phyloP scores from a whole-genome alignment of 2,888 invertebrate species.

The Microplitis manilae region DNA sequence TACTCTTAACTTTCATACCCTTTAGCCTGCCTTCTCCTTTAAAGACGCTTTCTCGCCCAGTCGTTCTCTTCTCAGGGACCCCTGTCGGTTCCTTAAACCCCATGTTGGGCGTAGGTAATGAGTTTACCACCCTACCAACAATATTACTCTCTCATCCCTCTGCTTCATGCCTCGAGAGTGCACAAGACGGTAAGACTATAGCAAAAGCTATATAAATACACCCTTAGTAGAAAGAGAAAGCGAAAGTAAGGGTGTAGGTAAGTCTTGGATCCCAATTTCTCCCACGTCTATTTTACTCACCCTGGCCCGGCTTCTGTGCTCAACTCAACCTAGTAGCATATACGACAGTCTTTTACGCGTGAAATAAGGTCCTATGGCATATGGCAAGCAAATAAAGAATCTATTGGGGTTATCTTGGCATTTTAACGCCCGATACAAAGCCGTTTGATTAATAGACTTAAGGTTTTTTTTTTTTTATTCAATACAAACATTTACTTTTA shows the following conservation, averaged over 20 bases:
- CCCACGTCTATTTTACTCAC: no score
- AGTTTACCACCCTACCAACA: conserved; percentile 33
- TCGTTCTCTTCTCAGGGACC: background rate
- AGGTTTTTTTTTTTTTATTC: background rate
- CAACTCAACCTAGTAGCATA: background rate
- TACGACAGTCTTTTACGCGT: no score
- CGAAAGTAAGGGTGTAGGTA: background rate
- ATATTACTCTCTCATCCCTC: conserved; percentile 1
- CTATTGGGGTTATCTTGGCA: conserved; percentile 32
- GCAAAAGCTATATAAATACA: background rate
- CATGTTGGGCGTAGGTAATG: conserved; percentile 25
- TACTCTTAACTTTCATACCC: no score
- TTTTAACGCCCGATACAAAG: conserved; percentile 20
- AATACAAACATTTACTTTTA: no score
- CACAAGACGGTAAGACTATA: no score
- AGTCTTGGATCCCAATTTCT: background rate
- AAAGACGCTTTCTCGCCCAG: conserved; percentile 11
- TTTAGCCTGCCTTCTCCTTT: background rate
- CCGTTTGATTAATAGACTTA: conserved; percentile 16
- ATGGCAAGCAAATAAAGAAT: conserved; percentile 31
- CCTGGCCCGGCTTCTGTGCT: no score
- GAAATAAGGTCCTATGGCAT: background rate
- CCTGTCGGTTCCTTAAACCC: conserved; percentile 34
- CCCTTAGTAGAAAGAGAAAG: conserved; percentile 6
- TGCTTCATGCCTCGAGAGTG: no score